A percentile compares a stretch with the other conserved stretches of the same genome.
Conservation (phyloP, 2,888 invertebrate genomes). For the Sarcophaga rosellei region DNA sequence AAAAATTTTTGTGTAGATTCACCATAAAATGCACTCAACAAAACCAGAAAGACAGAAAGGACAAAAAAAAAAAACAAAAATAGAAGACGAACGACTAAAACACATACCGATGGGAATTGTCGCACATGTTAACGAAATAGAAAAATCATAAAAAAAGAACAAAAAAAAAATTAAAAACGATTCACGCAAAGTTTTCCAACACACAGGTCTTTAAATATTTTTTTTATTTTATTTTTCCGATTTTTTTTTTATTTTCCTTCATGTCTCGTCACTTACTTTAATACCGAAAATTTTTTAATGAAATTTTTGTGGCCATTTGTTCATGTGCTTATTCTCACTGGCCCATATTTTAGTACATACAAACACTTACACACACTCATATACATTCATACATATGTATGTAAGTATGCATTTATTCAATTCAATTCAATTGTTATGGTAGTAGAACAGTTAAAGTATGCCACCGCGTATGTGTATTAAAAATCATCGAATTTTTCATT, state of each 20-base stretch:
- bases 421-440: not conserved
- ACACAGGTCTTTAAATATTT: conserved; percentile 3
- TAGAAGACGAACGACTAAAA: not conserved
- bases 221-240: not conserved
- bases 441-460: not conserved
- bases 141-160: not conserved
- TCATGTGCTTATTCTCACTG: not conserved
- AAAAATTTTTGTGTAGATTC: conserved; percentile 27
- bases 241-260: conserved; percentile 21
- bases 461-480: not conserved
- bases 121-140: conserved; percentile 40
- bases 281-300: not conserved
- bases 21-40: conserved; percentile 35
- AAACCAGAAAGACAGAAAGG: not conserved
- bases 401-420: not conserved
- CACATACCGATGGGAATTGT: conserved; percentile 47
- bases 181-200: conserved; percentile 30
- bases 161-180: conserved; percentile 2
- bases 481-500: not conserved
- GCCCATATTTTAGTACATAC: conserved; percentile 2
- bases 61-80: conserved; percentile 4
- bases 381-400: too few species aligned
- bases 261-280: conserved; percentile 10
- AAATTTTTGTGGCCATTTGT: not conserved
- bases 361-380: not conserved